Conservation (phyloP, 2,113 vertebrate species). For the Pimephales promelas region DNA sequence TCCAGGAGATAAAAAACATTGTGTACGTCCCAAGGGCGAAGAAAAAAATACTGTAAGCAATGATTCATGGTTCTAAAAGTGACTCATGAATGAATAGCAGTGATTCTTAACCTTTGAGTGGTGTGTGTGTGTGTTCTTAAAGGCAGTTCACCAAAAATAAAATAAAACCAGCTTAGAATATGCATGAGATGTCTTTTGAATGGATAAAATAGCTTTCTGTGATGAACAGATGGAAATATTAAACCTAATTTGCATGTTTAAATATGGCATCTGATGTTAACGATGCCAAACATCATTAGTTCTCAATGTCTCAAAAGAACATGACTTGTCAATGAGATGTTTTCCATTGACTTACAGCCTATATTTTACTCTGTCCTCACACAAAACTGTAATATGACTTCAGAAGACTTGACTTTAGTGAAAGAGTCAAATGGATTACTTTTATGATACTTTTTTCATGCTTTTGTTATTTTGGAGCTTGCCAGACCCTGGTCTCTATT, state of each 20-base stretch:
- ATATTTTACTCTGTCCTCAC: too few species aligned
- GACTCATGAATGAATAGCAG: neutral
- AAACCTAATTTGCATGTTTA: neutral
- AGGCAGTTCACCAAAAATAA: neutral
- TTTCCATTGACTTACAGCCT: neutral
- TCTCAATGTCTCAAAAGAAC: neutral
- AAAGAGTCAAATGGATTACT: neutral
- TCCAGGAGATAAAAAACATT: constrained; percentile 5
- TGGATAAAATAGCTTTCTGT: neutral
- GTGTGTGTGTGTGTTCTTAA: neutral
- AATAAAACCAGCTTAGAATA: neutral
- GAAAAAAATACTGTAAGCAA: neutral
- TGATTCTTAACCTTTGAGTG: neutral
- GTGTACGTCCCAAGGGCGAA: neutral
- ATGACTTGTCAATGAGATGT: neutral
- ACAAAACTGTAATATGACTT: neutral
- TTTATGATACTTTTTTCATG: neutral
- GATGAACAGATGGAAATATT: neutral
- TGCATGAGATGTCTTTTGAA: neutral
- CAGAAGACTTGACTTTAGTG: neutral
- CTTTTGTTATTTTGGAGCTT: neutral
- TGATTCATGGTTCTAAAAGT: too few species aligned
- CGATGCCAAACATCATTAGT: neutral
- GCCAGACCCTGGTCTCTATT: too few species aligned
- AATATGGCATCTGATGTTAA: neutral